These are phyloP conservation scores for Tokudaia muenninki DNA, from an alignment of 2,797 vertebrate genomes.

Conservation along the genomic window DNA sequence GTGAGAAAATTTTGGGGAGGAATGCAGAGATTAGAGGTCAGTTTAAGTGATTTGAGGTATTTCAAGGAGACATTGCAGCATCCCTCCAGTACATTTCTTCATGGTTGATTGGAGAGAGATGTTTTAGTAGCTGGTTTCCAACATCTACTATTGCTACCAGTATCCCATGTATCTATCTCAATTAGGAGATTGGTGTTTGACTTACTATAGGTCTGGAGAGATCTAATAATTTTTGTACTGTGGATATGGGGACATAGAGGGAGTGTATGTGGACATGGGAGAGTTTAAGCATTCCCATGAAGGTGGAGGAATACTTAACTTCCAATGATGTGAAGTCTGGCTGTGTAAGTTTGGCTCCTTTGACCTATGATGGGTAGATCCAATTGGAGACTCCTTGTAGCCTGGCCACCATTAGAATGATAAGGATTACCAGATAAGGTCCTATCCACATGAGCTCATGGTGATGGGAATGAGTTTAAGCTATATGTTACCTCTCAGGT, in stretches of 20 bases:
- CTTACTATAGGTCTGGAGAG: background rate
- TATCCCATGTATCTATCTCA: background rate
- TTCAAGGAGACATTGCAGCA: background rate
- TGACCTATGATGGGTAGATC: background rate
- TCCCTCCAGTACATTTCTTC: background rate
- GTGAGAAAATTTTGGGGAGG: too few relatives aligned
- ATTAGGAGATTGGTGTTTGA: background rate
- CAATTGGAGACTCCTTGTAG: background rate
- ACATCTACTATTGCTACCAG: background rate
- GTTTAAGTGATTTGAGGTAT: background rate
- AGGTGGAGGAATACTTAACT: background rate
- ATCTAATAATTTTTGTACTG: background rate
- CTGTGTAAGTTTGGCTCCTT: background rate
- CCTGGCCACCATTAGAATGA: background rate
- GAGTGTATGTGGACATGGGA: background rate
- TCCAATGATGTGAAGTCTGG: background rate
- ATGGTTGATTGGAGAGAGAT: background rate
- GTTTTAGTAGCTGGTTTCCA: background rate
- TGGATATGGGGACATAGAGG: too few relatives aligned
- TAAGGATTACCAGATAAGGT: background rate
- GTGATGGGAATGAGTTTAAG: background rate
- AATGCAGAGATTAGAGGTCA: background rate
- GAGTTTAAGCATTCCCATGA: background rate
- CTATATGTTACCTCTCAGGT: background rate
- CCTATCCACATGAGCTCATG: background rate